Evolutionary conservation across 2,888 invertebrate genomes (phyloP).

Genomic region (Dasypogon diadema): DNA sequence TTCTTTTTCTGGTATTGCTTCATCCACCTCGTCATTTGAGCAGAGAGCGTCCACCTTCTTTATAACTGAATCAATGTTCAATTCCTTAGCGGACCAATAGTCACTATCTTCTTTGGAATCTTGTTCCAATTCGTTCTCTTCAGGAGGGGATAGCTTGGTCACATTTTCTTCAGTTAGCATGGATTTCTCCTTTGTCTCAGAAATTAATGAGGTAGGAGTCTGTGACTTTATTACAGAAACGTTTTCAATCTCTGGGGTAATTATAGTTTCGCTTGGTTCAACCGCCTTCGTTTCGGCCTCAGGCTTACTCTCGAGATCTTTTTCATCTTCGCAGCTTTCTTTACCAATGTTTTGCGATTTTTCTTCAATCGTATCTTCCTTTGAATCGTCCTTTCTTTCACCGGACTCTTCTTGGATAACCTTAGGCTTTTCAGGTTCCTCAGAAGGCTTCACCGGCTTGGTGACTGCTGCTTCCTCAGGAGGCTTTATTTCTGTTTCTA

Average conservation of each 20-base stretch:
- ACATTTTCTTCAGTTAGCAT: conserved; percentile 65
- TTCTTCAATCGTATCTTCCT: conserved; percentile 11
- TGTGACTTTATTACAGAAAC: conserved; percentile 52
- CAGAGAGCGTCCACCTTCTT: conserved; percentile 81
- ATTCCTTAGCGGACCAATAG: conserved; percentile 83
- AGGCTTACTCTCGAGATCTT: not conserved
- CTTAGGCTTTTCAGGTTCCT: not conserved
- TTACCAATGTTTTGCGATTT: conserved; percentile 17
- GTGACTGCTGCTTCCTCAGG: not conserved
- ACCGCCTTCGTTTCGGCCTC: not conserved
- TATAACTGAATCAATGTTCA: conserved; percentile 85
- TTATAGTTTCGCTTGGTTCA: not conserved
- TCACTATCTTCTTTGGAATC: conserved; percentile 78
- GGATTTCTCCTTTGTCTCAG: conserved; percentile 56
- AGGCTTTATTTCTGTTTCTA: not conserved
- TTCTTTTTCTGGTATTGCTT: conserved; percentile 6
- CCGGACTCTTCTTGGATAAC: not conserved
- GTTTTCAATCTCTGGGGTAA: conserved; percentile 15
- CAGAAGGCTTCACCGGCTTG: not conserved
- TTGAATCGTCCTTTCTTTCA: not conserved
- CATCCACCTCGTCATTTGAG: conserved; percentile 64
- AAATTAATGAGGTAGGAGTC: conserved; percentile 8
- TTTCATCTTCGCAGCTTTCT: not conserved
- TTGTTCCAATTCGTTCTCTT: conserved; percentile 68
- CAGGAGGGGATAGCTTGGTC: conserved; percentile 63